These are phyloP conservation scores for Aptenodytes patagonicus DNA, from an alignment of 2,113 vertebrate species.

Conservation along the genomic window DNA sequence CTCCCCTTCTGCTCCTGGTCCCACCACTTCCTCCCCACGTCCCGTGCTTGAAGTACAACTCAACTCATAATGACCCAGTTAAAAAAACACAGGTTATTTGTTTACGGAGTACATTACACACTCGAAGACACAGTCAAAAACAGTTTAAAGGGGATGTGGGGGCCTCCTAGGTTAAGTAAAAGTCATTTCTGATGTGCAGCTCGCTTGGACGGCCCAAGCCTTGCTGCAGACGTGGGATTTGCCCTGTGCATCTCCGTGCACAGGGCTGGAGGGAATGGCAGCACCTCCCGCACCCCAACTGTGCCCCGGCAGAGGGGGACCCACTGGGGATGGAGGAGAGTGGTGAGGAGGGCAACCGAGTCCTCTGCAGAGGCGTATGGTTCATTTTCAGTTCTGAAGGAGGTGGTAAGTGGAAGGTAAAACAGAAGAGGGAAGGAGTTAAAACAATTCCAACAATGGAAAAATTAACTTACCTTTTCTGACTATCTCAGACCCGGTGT, in stretches of 20 bases:
- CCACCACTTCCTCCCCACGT: slow-evolving; percentile 52
- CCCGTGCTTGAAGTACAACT: neutral
- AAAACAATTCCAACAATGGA: neutral
- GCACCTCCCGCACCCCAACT: neutral
- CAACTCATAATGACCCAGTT: slow-evolving; percentile 5
- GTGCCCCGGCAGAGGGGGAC: neutral
- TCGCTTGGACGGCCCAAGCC: neutral
- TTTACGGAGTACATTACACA: slow-evolving; percentile 22
- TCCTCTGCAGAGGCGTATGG: fast-evolving
- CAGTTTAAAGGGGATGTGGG: slow-evolving; percentile 5
- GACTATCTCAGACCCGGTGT: neutral
- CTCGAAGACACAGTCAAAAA: neutral
- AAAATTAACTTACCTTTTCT: neutral
- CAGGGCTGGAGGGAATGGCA: neutral
- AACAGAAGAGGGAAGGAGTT: neutral
- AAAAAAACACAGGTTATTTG: slow-evolving; percentile 49
- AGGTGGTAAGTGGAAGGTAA: neutral
- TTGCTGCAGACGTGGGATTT: neutral
- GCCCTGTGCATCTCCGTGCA: neutral
- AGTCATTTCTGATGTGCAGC: neutral
- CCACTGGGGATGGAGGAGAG: neutral
- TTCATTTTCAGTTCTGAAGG: neutral
- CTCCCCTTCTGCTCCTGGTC: neutral
- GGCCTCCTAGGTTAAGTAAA: neutral
- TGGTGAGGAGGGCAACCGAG: fast-evolving